A percentile compares a stretch with the other conserved stretches of the same genome.
Evolutionary conservation across 1,140 invertebrate species (phyloP).

Genomic region (Orchestia grillus): DNA sequence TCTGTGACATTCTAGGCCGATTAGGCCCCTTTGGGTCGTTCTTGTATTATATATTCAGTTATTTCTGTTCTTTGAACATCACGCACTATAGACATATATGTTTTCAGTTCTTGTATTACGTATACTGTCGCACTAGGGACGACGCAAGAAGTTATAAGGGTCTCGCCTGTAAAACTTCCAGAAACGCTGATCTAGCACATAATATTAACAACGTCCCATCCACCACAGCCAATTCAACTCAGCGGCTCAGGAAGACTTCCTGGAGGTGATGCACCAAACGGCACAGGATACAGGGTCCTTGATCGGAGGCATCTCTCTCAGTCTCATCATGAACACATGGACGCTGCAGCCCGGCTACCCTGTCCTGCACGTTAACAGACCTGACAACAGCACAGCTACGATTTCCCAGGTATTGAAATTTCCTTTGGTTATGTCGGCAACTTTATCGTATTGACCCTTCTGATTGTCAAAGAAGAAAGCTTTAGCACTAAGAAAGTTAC

Average conservation of each 20-base stretch:
- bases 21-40: too few relatives aligned
- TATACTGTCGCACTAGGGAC: too few relatives aligned
- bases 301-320: constrained; percentile 77
- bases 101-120: too few relatives aligned
- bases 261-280: constrained; percentile 77
- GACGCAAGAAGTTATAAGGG: too few relatives aligned
- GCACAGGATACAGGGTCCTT: constrained; percentile 70
- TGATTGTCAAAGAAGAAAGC: not conserved
- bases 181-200: too few relatives aligned
- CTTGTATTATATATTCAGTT: too few relatives aligned
- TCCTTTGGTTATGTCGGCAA: not conserved
- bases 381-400: constrained; percentile 35
- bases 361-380: constrained; percentile 39
- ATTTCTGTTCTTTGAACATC: too few relatives aligned
- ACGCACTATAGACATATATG: too few relatives aligned
- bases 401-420: constrained; percentile 22
- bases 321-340: constrained; percentile 78
- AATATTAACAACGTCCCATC: too few relatives aligned
- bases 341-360: constrained; percentile 72
- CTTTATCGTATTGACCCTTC: not conserved
- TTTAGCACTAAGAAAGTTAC: not conserved
- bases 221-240: constrained; percentile 72
- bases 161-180: too few relatives aligned
- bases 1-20: too few relatives aligned
- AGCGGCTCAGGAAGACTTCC: constrained; percentile 88